A percentile compares a stretch with the other conserved stretches of the same genome.
phyloP scores from a whole-genome alignment of 2,888 invertebrate genomes.

The Stenichneumon culpator region DNA sequence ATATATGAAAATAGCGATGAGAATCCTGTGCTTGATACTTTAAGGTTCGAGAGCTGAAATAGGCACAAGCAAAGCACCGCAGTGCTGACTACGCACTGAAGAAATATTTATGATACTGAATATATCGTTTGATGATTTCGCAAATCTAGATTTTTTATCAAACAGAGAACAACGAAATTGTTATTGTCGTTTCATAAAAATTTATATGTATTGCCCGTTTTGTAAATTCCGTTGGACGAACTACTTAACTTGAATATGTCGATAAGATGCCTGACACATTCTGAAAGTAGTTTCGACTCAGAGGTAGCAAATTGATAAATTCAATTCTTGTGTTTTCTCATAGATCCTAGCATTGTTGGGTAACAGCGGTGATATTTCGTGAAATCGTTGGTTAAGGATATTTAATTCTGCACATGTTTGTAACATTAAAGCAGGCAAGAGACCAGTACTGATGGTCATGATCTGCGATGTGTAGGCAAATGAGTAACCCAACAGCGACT shows the following conservation, averaged over 20 bases:
- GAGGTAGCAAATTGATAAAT: background rate
- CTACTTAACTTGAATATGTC: conserved; percentile 64
- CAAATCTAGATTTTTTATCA: conserved; percentile 52
- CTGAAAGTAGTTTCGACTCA: conserved; percentile 46
- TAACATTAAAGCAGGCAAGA: conserved; percentile 68
- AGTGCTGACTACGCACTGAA: conserved; percentile 70
- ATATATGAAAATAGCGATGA: conserved; percentile 61
- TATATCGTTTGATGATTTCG: conserved; percentile 62
- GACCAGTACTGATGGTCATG: conserved; percentile 4
- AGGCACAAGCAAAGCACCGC: conserved; percentile 70
- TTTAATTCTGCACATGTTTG: conserved; percentile 69
- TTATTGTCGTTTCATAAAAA: background rate
- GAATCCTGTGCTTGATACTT: conserved; percentile 58
- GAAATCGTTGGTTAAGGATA: conserved; percentile 65
- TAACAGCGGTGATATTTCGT: conserved; percentile 65
- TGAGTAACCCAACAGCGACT: background rate
- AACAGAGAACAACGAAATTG: background rate
- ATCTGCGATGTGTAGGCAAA: background rate
- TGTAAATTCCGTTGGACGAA: background rate
- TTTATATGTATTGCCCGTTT: background rate
- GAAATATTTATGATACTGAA: conserved; percentile 67
- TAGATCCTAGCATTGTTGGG: background rate
- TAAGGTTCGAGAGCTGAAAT: conserved; percentile 69
- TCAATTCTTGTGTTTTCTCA: background rate
- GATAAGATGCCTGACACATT: conserved; percentile 62